Percentiles rank a stretch among this genome's conserved stretches.
phyloP scores from a whole-genome alignment of 2,113 vertebrate species.

The Pleuronectes platessa region DNA sequence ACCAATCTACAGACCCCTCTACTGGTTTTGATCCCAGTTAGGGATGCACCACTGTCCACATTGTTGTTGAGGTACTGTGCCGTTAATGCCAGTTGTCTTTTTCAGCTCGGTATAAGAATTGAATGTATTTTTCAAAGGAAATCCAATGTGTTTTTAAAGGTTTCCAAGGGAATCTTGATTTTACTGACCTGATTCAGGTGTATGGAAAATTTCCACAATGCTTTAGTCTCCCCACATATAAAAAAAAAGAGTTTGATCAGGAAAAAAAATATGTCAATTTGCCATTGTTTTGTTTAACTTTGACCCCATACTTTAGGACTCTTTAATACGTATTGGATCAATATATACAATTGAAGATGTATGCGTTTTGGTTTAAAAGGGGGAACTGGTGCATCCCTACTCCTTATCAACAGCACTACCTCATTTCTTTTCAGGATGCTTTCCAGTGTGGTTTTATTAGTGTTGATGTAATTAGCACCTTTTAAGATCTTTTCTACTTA shows the following conservation, averaged over 20 bases:
- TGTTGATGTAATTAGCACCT: constrained; percentile 60
- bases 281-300: neutral
- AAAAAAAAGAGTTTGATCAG: neutral
- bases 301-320: neutral
- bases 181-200: neutral
- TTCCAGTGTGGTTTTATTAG: constrained; percentile 62
- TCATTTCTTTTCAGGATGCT: constrained; percentile 79
- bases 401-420: constrained; percentile 82
- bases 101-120: neutral
- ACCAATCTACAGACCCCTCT: constrained; percentile 44
- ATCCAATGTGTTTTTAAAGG: neutral
- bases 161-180: neutral
- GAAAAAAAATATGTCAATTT: neutral
- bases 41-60: constrained; percentile 45
- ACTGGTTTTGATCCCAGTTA: constrained; percentile 44
- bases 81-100: neutral
- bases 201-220: neutral
- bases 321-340: neutral
- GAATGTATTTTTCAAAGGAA: neutral
- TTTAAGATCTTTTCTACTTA: constrained; percentile 58
- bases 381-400: constrained; percentile 63
- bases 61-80: constrained; percentile 19
- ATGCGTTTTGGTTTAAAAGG: constrained; percentile 17
- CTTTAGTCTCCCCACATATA: neutral
- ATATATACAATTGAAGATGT: neutral